A percentile compares a stretch with the other conserved stretches of the same genome.
Conservation (phyloP, 1,140 invertebrate species). For the Rhopalosiphum padi region DNA sequence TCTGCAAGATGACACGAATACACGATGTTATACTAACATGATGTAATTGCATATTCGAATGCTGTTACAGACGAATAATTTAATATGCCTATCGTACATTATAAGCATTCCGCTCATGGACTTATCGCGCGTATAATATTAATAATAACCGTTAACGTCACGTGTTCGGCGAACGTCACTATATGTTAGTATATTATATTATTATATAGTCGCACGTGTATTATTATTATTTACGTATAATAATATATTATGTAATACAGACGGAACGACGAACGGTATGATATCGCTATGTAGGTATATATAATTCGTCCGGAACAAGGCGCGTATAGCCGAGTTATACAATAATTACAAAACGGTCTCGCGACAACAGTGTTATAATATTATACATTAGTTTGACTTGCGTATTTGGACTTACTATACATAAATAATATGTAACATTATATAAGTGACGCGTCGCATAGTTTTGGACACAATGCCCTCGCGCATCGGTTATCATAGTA, state of each 20-base stretch:
- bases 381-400: background rate
- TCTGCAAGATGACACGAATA: background rate
- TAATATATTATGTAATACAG: background rate
- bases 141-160: background rate
- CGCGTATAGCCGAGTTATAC: background rate
- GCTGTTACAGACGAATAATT: background rate
- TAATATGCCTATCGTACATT: background rate
- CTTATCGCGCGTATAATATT: background rate
- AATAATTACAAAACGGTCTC: background rate
- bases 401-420: background rate
- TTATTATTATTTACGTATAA: background rate
- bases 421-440: background rate
- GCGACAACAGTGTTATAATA: background rate
- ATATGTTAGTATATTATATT: background rate
- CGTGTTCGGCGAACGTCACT: background rate
- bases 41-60: background rate
- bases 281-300: background rate
- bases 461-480: slow-evolving; percentile 10
- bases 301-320: background rate
- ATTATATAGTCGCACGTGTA: background rate
- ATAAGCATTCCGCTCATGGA: background rate
- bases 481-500: background rate
- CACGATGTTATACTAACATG: background rate
- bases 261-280: background rate
- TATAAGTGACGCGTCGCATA: background rate